phyloP scores from a whole-genome alignment of 2,797 vertebrate species.

The Hypotaenidia philippensis region DNA sequence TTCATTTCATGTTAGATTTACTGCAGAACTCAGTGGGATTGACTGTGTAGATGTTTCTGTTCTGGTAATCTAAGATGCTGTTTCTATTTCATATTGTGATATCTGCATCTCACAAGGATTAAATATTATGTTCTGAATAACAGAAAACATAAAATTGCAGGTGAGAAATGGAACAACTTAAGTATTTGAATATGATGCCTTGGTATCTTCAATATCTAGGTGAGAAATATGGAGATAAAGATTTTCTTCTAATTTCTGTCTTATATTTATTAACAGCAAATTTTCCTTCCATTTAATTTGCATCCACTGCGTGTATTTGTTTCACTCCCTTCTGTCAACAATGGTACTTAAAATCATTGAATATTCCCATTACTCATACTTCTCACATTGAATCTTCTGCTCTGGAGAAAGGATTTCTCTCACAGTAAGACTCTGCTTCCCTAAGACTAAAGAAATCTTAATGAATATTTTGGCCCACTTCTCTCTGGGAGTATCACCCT shows the following conservation, averaged over 20 bases:
- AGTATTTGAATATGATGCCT: background rate
- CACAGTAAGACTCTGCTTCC: background rate
- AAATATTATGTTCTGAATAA: background rate
- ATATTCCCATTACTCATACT: background rate
- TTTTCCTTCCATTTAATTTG: background rate
- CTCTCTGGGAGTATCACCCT: background rate
- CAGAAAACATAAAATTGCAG: background rate
- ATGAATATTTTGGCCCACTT: background rate
- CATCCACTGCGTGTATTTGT: background rate
- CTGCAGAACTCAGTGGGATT: background rate
- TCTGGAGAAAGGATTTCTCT: no score
- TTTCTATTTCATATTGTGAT: background rate
- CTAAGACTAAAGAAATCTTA: background rate
- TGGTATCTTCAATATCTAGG: background rate
- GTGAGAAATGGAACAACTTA: background rate
- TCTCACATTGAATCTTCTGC: background rate
- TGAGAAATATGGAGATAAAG: background rate
- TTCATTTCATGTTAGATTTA: background rate
- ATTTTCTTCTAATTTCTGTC: background rate
- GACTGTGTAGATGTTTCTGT: background rate
- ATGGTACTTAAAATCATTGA: background rate
- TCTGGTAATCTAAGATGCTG: background rate
- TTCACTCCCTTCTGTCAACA: background rate
- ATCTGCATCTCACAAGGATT: background rate
- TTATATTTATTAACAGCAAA: background rate